A percentile compares a stretch with the other conserved stretches of the same genome.
Conservation (phyloP, 92 coral and sea anemone species). For the Scolanthus callimorphus region DNA sequence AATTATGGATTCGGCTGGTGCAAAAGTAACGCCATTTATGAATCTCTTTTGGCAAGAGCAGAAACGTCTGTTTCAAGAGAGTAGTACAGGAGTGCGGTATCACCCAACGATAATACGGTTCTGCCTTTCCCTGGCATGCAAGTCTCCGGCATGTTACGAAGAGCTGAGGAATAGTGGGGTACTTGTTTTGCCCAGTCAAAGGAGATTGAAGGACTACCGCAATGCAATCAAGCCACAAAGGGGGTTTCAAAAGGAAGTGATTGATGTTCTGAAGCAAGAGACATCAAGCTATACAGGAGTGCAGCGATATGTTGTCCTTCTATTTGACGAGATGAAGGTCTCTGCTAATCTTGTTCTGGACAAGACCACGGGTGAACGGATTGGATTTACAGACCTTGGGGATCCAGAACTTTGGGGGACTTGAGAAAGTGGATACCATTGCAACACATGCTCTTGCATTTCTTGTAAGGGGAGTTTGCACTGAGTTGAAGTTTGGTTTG, state of each 20-base stretch:
- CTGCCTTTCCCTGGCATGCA: slow-evolving; percentile 36
- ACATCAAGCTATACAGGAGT: slow-evolving; percentile 33
- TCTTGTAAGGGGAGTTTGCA: slow-evolving; percentile 53
- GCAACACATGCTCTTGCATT: slow-evolving; percentile 57
- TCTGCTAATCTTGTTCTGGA: slow-evolving; percentile 45
- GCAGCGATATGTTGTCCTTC: slow-evolving; percentile 44
- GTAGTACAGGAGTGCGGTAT: slow-evolving; percentile 38
- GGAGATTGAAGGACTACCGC: slow-evolving; percentile 38
- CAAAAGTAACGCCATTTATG: slow-evolving; percentile 46
- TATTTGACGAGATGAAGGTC: slow-evolving; percentile 57
- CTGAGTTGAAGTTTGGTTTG: slow-evolving; percentile 50
- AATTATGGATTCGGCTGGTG: slow-evolving; percentile 17
- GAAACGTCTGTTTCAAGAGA: slow-evolving; percentile 33
- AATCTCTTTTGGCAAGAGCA: slow-evolving; percentile 58
- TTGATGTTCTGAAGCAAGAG: slow-evolving; percentile 29
- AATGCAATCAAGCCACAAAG: slow-evolving; percentile 39
- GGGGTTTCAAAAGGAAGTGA: slow-evolving; percentile 45
- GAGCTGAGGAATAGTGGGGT: slow-evolving; percentile 43
- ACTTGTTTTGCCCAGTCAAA: slow-evolving; percentile 46
- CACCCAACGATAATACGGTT: slow-evolving; percentile 54
- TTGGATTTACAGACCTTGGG: slow-evolving; percentile 55
- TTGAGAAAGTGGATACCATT: slow-evolving; percentile 35
- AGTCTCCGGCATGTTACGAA: slow-evolving; percentile 49
- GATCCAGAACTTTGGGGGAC: slow-evolving; percentile 52
- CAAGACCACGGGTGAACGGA: slow-evolving; percentile 30